phyloP scores from a whole-genome alignment of 2,888 invertebrate species.

The Melieria omissa region DNA sequence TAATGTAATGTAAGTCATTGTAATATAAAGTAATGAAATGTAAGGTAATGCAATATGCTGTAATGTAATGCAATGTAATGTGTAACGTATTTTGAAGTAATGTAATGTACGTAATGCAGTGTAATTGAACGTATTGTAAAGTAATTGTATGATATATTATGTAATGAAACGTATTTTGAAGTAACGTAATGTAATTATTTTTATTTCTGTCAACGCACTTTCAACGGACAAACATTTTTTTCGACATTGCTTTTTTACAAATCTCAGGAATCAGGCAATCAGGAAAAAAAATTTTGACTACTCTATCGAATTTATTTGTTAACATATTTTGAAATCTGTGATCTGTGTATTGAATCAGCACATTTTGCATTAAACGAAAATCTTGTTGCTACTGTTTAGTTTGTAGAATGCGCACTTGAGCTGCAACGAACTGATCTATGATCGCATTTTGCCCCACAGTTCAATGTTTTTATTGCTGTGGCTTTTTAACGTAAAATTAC shows the following conservation, averaged over 20 bases:
- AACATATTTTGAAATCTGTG: too few relatives aligned
- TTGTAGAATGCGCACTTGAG: too few relatives aligned
- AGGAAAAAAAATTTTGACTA: too few relatives aligned
- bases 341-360: too few relatives aligned
- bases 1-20: slow-evolving; percentile 23
- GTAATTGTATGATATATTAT: not conserved
- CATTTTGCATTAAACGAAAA: too few relatives aligned
- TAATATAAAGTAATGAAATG: slow-evolving; percentile 20
- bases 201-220: not conserved
- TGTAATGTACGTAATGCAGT: slow-evolving; percentile 2
- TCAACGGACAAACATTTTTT: too few relatives aligned
- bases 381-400: too few relatives aligned
- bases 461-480: not conserved
- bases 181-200: slow-evolving; percentile 2
- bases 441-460: too few relatives aligned
- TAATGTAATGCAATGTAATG: slow-evolving; percentile 26
- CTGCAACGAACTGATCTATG: too few relatives aligned
- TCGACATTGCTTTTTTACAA: too few relatives aligned
- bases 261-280: too few relatives aligned
- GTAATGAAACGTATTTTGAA: slow-evolving; percentile 2
- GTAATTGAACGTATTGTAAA: not conserved
- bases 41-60: slow-evolving; percentile 19
- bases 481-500: not conserved
- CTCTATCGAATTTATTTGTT: too few relatives aligned
- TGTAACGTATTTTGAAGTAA: not conserved